A percentile compares a stretch with the other conserved stretches of the same genome.
These are phyloP conservation scores for Diploptera punctata DNA, from an alignment of 2,888 invertebrate species.

Conservation along the genomic window DNA sequence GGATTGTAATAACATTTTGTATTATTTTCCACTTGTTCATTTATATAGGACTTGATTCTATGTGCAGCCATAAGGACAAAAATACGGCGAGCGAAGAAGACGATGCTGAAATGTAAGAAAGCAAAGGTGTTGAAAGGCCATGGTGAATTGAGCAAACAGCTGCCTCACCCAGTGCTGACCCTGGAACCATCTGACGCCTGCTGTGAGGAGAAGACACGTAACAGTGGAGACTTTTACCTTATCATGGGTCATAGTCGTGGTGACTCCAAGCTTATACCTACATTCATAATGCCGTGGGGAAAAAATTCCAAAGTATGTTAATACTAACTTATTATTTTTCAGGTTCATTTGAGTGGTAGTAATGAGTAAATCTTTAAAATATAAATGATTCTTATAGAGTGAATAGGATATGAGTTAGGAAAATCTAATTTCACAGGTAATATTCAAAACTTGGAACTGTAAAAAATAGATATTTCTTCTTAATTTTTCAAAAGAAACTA, in stretches of 20 bases:
- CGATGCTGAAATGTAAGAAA: constrained; percentile 52
- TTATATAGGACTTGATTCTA: too few species aligned
- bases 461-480: too few species aligned
- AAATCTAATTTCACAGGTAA: too few species aligned
- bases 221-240: constrained; percentile 48
- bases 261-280: constrained; percentile 51
- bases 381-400: not conserved
- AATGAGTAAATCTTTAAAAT: not conserved
- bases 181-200: constrained; percentile 53
- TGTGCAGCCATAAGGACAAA: constrained; percentile 52
- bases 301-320: constrained; percentile 47
- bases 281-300: constrained; percentile 56
- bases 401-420: not conserved
- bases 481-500: too few species aligned
- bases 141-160: constrained; percentile 48
- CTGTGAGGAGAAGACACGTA: constrained; percentile 51
- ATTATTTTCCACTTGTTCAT: too few species aligned
- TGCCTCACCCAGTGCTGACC: constrained; percentile 50
- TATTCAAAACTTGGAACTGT: too few species aligned
- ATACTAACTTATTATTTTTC: too few species aligned
- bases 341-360: not conserved
- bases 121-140: constrained; percentile 51
- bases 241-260: constrained; percentile 53
- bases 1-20: too few species aligned
- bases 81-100: constrained; percentile 50